These are phyloP conservation scores for Lepidocolaptes lacrymiger DNA, from an alignment of 2,797 vertebrate genomes.

Conservation along the genomic window DNA sequence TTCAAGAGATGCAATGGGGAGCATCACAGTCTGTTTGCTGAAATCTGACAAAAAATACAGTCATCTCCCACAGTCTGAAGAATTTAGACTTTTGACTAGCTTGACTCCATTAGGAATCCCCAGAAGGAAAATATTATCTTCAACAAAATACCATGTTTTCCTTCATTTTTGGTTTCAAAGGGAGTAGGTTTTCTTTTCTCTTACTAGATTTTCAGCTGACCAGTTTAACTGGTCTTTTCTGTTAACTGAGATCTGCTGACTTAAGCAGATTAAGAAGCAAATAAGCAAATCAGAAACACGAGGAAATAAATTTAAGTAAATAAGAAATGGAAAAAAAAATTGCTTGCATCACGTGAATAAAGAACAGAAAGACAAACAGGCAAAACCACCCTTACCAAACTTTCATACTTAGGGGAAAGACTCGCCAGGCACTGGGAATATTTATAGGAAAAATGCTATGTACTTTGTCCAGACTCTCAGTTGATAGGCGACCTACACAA, in stretches of 20 bases:
- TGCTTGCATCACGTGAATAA: background rate
- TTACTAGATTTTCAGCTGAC: background rate
- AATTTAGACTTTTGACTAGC: background rate
- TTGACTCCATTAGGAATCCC: background rate
- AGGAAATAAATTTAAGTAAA: slow-evolving; percentile 8
- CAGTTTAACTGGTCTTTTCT: background rate
- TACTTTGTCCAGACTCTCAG: background rate
- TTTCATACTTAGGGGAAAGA: background rate
- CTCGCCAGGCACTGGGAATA: background rate
- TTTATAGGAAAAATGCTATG: background rate
- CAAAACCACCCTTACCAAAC: background rate
- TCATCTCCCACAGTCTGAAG: background rate
- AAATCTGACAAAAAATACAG: background rate
- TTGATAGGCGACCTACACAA: background rate
- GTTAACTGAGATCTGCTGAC: background rate
- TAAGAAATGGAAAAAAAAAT: background rate
- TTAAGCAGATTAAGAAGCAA: background rate
- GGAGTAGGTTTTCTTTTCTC: background rate
- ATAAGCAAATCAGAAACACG: background rate
- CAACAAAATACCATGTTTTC: background rate
- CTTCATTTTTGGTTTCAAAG: background rate
- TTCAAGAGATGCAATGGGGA: background rate
- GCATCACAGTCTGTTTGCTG: fast-evolving
- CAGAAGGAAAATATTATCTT: background rate
- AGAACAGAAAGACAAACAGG: background rate